Evolutionary conservation across 1,140 invertebrate species (phyloP).

Genomic region (Temnothorax nylanderi): DNA sequence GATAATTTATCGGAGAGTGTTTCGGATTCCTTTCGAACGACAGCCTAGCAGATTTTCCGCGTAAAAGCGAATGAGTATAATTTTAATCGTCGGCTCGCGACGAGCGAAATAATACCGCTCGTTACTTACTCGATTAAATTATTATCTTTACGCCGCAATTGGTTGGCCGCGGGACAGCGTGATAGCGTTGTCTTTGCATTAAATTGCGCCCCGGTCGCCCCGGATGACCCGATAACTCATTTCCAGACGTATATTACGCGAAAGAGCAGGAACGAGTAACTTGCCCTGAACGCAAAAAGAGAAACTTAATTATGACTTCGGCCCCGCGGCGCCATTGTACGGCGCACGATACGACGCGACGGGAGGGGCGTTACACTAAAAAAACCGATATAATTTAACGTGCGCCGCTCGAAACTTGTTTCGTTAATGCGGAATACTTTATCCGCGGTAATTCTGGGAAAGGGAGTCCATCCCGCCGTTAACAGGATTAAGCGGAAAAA

Average conservation of each 20-base stretch:
- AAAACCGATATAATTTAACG: constrained; percentile 53
- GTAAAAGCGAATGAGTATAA: neutral
- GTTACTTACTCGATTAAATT: constrained; percentile 39
- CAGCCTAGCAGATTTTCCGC: neutral
- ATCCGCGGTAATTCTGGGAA: constrained; percentile 6
- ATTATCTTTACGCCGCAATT: constrained; percentile 42
- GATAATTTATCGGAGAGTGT: constrained; percentile 31
- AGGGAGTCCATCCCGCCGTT: neutral
- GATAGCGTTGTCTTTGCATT: constrained; percentile 48
- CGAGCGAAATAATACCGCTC: neutral
- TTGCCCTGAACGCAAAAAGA: constrained; percentile 29
- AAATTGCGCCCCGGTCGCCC: constrained; percentile 5
- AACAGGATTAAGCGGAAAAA: neutral
- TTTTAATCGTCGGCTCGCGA: neutral
- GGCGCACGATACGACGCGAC: neutral
- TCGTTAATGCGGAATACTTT: constrained; percentile 2
- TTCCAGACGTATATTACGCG: constrained; percentile 35
- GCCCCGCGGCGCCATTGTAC: constrained; percentile 43
- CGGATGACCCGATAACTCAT: constrained; percentile 40
- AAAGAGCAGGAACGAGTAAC: constrained; percentile 26
- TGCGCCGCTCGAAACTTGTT: constrained; percentile 23
- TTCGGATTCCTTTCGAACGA: constrained; percentile 9
- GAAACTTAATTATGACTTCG: constrained; percentile 53
- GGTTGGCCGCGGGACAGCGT: neutral
- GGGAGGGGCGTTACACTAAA: constrained; percentile 4